Evolutionary conservation across 2,888 invertebrate species (phyloP).

Genomic region (Orthosia incerta): DNA sequence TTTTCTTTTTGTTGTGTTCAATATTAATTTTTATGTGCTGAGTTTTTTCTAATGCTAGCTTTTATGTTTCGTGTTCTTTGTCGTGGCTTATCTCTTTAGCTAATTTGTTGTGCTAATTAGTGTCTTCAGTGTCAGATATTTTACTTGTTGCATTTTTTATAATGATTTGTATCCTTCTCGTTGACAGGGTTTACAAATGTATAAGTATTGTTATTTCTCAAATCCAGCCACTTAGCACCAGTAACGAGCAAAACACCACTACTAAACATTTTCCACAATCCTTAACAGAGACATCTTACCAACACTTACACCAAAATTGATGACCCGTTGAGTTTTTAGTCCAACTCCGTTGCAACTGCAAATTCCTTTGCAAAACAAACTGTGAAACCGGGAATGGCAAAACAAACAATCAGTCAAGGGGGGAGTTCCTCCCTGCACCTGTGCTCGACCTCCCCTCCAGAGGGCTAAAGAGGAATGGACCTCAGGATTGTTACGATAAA

Average conservation of each 20-base stretch:
- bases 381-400: constrained; percentile 73
- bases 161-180: background rate
- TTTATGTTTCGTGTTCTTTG: constrained; percentile 23
- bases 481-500: constrained; percentile 83
- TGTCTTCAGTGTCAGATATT: background rate
- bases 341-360: constrained; percentile 74
- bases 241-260: constrained; percentile 41
- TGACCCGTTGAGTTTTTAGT: constrained; percentile 67
- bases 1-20: constrained; percentile 56
- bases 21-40: constrained; percentile 48
- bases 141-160: background rate
- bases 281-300: constrained; percentile 57
- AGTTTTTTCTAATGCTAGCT: constrained; percentile 29
- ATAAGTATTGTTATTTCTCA: constrained; percentile 13
- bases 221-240: constrained; percentile 26
- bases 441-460: constrained; percentile 72
- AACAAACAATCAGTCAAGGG: constrained; percentile 87
- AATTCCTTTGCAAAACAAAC: constrained; percentile 79
- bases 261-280: constrained; percentile 42
- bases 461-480: constrained; percentile 75
- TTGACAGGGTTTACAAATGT: background rate
- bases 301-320: constrained; percentile 64
- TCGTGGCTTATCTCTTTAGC: constrained; percentile 4
- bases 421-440: constrained; percentile 77
- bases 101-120: constrained; percentile 8